A percentile compares a stretch with the other conserved stretches of the same genome.
These are phyloP conservation scores for Hofmannophila pseudospretella DNA, from an alignment of 2,888 invertebrate genomes.

Conservation along the genomic window DNA sequence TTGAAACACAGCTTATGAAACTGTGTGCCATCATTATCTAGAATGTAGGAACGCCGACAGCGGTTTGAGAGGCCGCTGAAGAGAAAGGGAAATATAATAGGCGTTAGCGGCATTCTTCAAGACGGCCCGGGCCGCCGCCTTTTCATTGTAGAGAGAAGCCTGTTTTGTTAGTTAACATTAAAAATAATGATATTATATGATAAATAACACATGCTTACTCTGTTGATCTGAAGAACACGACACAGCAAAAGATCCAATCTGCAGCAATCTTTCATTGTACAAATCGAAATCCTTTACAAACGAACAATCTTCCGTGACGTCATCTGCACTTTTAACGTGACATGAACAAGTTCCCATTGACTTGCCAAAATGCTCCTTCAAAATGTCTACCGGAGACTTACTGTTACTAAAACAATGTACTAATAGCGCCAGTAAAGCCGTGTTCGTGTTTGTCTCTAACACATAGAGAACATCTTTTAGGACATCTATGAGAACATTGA, in stretches of 20 bases:
- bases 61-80: no score
- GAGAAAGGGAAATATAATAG: no score
- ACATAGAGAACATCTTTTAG: slow-evolving; percentile 79
- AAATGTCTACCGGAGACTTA: slow-evolving; percentile 41
- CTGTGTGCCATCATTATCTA: no score
- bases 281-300: slow-evolving; percentile 81
- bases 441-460: slow-evolving; percentile 82
- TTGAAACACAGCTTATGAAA: no score
- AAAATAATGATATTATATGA: no score
- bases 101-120: no score
- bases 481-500: slow-evolving; percentile 77
- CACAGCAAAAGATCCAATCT: slow-evolving; percentile 84
- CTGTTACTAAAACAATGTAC: slow-evolving; percentile 53
- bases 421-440: slow-evolving; percentile 78
- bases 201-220: no score
- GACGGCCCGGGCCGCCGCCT: no score
- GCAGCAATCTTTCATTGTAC: slow-evolving; percentile 81
- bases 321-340: slow-evolving; percentile 27
- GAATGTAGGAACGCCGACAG: no score
- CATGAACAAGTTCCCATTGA: slow-evolving; percentile 37
- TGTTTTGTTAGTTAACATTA: no score
- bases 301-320: slow-evolving; percentile 59
- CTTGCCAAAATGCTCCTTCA: slow-evolving; percentile 45
- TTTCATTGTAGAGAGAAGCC: no score
- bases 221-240: slow-evolving; percentile 71